Conservation (phyloP, 2,113 vertebrate species). For the Chionomys nivalis region DNA sequence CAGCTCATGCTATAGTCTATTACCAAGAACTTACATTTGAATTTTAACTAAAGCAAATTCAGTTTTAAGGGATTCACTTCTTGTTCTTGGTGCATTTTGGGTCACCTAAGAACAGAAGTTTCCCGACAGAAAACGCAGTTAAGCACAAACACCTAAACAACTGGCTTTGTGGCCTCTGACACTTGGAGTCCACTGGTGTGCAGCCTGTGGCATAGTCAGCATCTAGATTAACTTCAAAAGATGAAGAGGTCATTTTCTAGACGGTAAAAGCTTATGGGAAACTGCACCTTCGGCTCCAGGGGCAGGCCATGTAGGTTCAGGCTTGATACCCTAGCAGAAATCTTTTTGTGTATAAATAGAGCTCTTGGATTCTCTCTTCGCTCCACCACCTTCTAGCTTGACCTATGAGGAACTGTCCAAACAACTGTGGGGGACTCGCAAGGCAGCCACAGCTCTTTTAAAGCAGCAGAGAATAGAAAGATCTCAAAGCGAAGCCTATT, state of each 20-base stretch:
- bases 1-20: not conserved
- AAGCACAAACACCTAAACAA: conserved; percentile 10
- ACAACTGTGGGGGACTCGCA: not conserved
- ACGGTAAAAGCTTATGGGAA: conserved; percentile 44
- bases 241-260: conserved; percentile 49
- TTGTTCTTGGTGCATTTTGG: not conserved
- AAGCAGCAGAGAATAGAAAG: conserved; percentile 69
- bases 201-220: not conserved
- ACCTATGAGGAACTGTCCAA: conserved; percentile 54
- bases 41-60: conserved; percentile 49
- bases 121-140: conserved; percentile 26
- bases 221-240: conserved; percentile 25
- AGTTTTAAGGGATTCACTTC: conserved; percentile 3
- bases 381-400: conserved; percentile 44
- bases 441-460: conserved; percentile 63
- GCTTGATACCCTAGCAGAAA: conserved; percentile 61
- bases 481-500: conserved; percentile 64
- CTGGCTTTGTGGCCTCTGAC: conserved; percentile 23
- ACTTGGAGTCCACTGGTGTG: not conserved
- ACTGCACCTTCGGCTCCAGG: not conserved
- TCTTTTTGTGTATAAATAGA: conserved; percentile 51
- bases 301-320: conserved; percentile 43
- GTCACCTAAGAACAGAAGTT: conserved; percentile 15
- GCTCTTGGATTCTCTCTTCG: conserved; percentile 48
- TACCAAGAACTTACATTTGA: not conserved